Evolutionary conservation across 1,140 invertebrate genomes (phyloP).

Genomic region (Gonatopus flavifemur): DNA sequence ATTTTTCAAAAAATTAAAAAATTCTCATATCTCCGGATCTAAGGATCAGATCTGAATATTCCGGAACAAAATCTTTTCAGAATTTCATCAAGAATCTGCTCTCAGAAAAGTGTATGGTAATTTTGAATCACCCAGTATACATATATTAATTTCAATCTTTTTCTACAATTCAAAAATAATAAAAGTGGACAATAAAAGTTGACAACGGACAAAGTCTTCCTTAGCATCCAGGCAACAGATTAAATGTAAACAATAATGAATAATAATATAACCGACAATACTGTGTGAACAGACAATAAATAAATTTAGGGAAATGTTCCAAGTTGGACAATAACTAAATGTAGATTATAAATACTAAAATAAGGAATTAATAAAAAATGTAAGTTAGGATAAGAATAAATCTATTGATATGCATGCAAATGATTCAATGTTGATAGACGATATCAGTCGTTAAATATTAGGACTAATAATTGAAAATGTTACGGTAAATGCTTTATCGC

Average conservation of each 20-base stretch:
- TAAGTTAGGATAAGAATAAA: constrained; percentile 9
- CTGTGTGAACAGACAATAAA: constrained; percentile 57
- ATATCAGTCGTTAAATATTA: too few relatives aligned
- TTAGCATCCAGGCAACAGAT: constrained; percentile 54
- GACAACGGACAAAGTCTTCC: too few relatives aligned
- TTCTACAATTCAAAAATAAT: constrained; percentile 12
- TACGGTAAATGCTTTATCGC: too few relatives aligned
- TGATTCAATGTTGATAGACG: too few relatives aligned
- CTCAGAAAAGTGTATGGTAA: too few relatives aligned
- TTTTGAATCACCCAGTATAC: too few relatives aligned
- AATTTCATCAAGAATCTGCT: too few relatives aligned
- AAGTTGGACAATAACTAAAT: constrained; percentile 45
- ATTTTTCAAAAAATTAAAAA: too few relatives aligned
- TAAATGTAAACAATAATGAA: constrained; percentile 38
- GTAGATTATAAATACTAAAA: constrained; percentile 19
- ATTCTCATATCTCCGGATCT: too few relatives aligned
- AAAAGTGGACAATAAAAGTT: constrained; percentile 33
- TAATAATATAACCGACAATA: constrained; percentile 48
- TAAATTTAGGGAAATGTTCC: constrained; percentile 47
- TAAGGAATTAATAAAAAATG: constrained; percentile 12
- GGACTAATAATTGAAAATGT: too few relatives aligned
- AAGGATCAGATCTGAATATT: too few relatives aligned
- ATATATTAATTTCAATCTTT: not conserved
- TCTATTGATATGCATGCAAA: constrained; percentile 8
- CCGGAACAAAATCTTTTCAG: too few relatives aligned